Percentiles rank a stretch among this genome's conserved stretches.
Evolutionary conservation across 2,888 invertebrate genomes (phyloP).

Genomic region (Zygaena filipendulae): DNA sequence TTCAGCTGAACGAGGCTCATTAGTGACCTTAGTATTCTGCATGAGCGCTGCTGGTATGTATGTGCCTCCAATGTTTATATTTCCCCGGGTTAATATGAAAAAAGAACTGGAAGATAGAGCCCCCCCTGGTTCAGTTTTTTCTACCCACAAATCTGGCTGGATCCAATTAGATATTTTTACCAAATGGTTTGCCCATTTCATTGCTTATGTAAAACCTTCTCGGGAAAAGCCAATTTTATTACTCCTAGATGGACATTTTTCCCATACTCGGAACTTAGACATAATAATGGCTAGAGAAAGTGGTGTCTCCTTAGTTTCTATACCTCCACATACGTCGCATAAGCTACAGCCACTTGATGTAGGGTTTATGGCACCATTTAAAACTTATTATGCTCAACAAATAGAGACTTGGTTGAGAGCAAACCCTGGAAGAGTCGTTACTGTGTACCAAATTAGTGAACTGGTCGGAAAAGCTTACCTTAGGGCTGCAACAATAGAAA

Average conservation of each 20-base stretch:
- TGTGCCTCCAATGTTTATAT: slow-evolving; percentile 13
- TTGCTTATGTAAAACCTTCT: slow-evolving; percentile 14
- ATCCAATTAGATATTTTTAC: slow-evolving; percentile 14
- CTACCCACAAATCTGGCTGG: slow-evolving; percentile 13
- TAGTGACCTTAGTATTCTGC: slow-evolving; percentile 14
- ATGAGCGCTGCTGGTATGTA: slow-evolving; percentile 13
- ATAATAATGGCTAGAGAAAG: no score
- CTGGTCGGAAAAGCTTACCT: no score
- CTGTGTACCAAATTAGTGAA: no score
- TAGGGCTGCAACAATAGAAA: no score
- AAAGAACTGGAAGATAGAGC: slow-evolving; percentile 11
- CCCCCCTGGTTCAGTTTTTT: slow-evolving; percentile 11
- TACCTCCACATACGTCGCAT: no score
- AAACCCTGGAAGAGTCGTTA: no score
- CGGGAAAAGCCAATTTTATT: slow-evolving; percentile 3
- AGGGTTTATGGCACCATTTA: no score
- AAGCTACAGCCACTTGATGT: no score
- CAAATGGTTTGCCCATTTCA: slow-evolving; percentile 33
- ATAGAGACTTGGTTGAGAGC: no score
- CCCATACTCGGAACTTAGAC: slow-evolving; percentile 13
- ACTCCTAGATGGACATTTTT: slow-evolving; percentile 12
- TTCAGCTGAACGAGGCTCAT: slow-evolving; percentile 23
- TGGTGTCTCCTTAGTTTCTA: no score
- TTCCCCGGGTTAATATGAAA: slow-evolving; percentile 10
- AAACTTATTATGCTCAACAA: no score